A percentile compares a stretch with the other conserved stretches of the same genome.
phyloP scores from a whole-genome alignment of 2,113 vertebrate species.

The Nestor notabilis region DNA sequence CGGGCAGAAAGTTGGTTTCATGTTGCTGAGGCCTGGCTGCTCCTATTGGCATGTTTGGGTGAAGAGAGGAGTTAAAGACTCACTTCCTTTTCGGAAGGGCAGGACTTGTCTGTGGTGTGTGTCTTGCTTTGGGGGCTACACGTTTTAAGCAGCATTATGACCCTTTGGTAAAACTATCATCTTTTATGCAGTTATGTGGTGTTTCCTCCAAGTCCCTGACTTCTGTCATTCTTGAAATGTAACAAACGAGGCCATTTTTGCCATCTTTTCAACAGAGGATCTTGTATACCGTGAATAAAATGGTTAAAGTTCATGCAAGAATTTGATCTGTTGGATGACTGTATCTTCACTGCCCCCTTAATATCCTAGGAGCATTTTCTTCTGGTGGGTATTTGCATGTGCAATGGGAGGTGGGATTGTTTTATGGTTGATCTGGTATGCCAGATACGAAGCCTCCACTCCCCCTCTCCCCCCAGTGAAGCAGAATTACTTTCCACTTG shows the following conservation, averaged over 20 bases:
- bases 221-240: neutral
- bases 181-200: neutral
- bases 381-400: neutral
- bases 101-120: neutral
- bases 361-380: neutral
- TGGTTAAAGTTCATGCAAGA: neutral
- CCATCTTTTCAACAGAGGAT: neutral
- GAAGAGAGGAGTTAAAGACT: neutral
- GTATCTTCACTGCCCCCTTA: neutral
- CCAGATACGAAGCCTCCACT: neutral
- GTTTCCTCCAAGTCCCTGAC: neutral
- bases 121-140: neutral
- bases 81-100: neutral
- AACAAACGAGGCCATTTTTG: neutral
- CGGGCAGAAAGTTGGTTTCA: neutral
- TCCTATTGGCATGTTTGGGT: neutral
- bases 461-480: neutral
- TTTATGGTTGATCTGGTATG: neutral
- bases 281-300: neutral
- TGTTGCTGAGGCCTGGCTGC: neutral
- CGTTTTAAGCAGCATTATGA: neutral
- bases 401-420: neutral
- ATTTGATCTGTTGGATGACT: neutral
- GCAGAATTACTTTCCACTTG: neutral
- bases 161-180: neutral